These are phyloP conservation scores for Tetrax tetrax DNA, from an alignment of 2,113 vertebrate species.

Conservation along the genomic window DNA sequence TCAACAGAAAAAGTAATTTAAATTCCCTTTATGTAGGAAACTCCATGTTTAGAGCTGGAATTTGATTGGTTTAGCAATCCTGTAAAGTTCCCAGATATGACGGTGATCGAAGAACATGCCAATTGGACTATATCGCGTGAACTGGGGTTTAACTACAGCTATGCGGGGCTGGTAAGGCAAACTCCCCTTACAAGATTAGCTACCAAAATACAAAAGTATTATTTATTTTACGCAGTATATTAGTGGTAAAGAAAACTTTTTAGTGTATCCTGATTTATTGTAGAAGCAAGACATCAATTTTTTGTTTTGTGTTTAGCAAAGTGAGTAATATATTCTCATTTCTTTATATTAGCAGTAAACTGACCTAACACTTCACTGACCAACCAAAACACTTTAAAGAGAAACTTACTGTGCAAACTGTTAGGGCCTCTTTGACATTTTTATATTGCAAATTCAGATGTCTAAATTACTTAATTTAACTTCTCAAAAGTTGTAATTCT, in stretches of 20 bases:
- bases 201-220: neutral
- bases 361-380: neutral
- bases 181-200: neutral
- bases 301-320: neutral
- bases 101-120: conserved; percentile 92
- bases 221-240: neutral
- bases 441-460: neutral
- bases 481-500: neutral
- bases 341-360: neutral
- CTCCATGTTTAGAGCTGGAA: conserved; percentile 95
- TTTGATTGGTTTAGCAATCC: conserved; percentile 96
- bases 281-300: neutral
- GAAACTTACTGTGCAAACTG: neutral
- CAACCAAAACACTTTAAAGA: neutral
- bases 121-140: conserved; percentile 95
- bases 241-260: neutral
- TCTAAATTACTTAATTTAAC: neutral
- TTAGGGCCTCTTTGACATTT: neutral
- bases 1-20: conserved; percentile 9
- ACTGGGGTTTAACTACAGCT: conserved; percentile 93
- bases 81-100: conserved; percentile 96
- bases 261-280: neutral
- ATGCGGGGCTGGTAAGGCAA: conserved; percentile 87
- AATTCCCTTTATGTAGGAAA: conserved; percentile 84
- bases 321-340: neutral